Evolutionary conservation across 2,888 invertebrate genomes (phyloP).

Genomic region (Metacarcinus magister): DNA sequence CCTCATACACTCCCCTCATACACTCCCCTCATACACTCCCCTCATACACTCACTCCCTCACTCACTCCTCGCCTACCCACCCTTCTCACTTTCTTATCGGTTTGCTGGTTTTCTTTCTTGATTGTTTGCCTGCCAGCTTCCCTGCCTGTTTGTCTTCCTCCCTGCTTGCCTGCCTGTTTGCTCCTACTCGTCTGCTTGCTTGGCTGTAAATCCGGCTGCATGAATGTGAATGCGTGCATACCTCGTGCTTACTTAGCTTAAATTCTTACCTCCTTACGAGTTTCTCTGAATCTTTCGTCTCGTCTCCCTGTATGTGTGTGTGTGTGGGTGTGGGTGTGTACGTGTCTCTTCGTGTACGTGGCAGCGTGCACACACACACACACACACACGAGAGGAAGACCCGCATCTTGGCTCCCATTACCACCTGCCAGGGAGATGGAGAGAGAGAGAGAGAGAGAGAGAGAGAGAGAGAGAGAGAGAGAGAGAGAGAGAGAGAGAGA

Average conservation of each 20-base stretch:
- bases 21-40: neutral
- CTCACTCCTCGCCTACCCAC: neutral
- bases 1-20: slow-evolving; percentile 6
- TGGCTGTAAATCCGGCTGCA: neutral
- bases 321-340: neutral
- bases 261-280: neutral
- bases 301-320: neutral
- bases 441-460: slow-evolving; percentile 60
- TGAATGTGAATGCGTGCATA: slow-evolving; percentile 27
- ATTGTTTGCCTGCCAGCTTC: neutral
- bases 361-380: neutral
- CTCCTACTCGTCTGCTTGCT: neutral
- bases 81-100: slow-evolving; percentile 54
- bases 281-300: neutral
- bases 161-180: slow-evolving; percentile 21
- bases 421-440: slow-evolving; percentile 43
- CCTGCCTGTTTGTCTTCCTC: slow-evolving; percentile 21
- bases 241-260: neutral
- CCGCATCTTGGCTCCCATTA: neutral
- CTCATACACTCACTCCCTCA: neutral
- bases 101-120: slow-evolving; percentile 56
- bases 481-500: neutral
- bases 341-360: neutral
- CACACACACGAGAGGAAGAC: neutral
- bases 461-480: slow-evolving; percentile 57